These are phyloP conservation scores for Anthonomus grandis DNA, from an alignment of 1,140 invertebrate genomes.

Conservation along the genomic window DNA sequence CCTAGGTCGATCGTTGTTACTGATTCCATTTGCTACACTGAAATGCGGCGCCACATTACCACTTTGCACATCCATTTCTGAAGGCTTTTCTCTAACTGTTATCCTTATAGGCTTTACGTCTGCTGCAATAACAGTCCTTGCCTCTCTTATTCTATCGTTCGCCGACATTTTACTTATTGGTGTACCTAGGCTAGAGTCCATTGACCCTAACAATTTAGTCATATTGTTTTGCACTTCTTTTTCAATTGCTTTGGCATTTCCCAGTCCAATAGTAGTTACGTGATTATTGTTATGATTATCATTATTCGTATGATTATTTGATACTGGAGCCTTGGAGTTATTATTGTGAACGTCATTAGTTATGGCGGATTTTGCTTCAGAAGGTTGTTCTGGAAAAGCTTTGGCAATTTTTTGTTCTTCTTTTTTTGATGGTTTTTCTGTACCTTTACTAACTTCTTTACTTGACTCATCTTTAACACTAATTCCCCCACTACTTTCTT, in stretches of 20 bases:
- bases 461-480: too few relatives aligned
- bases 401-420: slow-evolving; percentile 10
- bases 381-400: background rate
- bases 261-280: slow-evolving; percentile 27
- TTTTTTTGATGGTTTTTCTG: slow-evolving; percentile 8
- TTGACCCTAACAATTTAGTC: slow-evolving; percentile 30
- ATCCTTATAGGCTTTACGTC: slow-evolving; percentile 47
- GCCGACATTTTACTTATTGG: slow-evolving; percentile 31
- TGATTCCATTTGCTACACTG: slow-evolving; percentile 42
- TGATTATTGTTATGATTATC: slow-evolving; percentile 24
- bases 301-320: background rate
- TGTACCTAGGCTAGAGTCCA: slow-evolving; percentile 29
- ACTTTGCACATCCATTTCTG: slow-evolving; percentile 45
- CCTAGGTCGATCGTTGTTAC: slow-evolving; percentile 37
- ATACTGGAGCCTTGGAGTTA: background rate
- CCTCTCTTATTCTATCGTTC: slow-evolving; percentile 35
- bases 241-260: slow-evolving; percentile 30
- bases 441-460: too few relatives aligned
- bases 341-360: background rate
- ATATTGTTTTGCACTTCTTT: slow-evolving; percentile 38
- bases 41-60: slow-evolving; percentile 42
- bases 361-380: too few relatives aligned
- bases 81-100: slow-evolving; percentile 43
- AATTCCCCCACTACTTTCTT: too few relatives aligned
- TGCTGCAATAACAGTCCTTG: slow-evolving; percentile 38